Evolutionary conservation across 1,140 invertebrate genomes (phyloP), one percentile per base, ranked within the genome.

Genomic region (Scaptomyza hsui): DNA sequence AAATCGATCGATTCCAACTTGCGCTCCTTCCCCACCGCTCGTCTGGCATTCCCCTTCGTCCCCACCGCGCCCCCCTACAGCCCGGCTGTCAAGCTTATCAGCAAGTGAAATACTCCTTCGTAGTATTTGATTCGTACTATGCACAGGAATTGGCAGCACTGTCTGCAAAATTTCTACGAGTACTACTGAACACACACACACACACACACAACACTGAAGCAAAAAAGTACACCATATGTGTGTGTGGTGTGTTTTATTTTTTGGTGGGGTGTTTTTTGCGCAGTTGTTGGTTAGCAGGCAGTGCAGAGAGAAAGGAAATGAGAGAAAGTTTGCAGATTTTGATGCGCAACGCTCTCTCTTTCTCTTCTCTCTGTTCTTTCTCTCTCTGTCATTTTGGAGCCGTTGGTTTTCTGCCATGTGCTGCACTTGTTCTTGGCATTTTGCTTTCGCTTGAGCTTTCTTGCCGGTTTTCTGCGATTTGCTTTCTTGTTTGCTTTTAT

Each of bases 1-100:
- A 89, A 89, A 89, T 89, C 86, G 85, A 89, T 89, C 72, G 86
- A 89, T 69, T 71, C 16, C n/a, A 37, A 37, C 32, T n/a, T n/a
- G 32, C 32, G n/a, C 32, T 42, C 45, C 39, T 39, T 13, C 26
- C 24, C 12, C 6, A 19, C 49, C 18, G 10, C 15, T 24, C 59
- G 64, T 68, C 75, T 75, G 71, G 60, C 70, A 24, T 24, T 7
- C 26, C 47, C 55, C 19, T 9, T 4, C 41, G 24, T 24, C 24
- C 42, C 16, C 32, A 41, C n/a, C 24, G 26, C 19, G 45, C n/a
- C 7, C 2, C 53, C 18, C 21, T 16, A 4, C 29, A 19, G 15
- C 18, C 32, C 68, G 53, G 41, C 70, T 56, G 70, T 24, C 61
- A n/a, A n/a, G 78, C 77, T 81, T 83, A 83, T 83, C 79, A 83